Conservation (phyloP, 2,113 vertebrate species). For the Sorex fumeus region DNA sequence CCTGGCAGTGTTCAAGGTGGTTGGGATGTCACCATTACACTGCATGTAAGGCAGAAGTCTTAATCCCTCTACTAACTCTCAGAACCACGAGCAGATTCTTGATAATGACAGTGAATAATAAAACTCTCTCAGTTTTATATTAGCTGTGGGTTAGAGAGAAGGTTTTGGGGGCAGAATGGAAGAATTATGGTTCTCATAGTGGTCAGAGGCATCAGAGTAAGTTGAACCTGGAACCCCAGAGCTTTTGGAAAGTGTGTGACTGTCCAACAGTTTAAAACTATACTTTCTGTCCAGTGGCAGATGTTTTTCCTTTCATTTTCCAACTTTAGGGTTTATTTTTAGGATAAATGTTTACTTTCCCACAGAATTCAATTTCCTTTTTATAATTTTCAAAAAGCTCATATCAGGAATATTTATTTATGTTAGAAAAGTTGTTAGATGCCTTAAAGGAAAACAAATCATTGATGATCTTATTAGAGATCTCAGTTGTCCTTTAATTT, state of each 20-base stretch:
- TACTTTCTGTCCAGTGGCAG: conserved; percentile 71
- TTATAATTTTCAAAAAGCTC: conserved; percentile 63
- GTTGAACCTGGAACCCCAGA: background rate
- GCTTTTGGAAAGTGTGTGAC: background rate
- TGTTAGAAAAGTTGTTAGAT: conserved; percentile 44
- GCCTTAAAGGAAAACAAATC: background rate
- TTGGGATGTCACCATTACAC: no score
- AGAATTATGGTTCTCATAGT: fast-evolving
- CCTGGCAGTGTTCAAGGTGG: no score
- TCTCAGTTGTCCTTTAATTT: background rate
- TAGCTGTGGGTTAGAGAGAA: background rate
- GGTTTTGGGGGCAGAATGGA: background rate
- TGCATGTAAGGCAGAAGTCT: no score
- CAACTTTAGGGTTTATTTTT: conserved; percentile 80
- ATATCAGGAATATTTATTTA: conserved; percentile 63
- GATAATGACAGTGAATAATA: background rate
- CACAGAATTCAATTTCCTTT: conserved; percentile 80
- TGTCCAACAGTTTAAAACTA: conserved; percentile 48
- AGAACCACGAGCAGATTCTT: background rate
- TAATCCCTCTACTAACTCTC: no score
- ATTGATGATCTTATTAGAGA: background rate
- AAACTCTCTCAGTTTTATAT: background rate
- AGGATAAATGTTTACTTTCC: conserved; percentile 82
- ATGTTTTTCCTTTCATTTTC: conserved; percentile 82
- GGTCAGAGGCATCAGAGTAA: fast-evolving